Evolutionary conservation across 2,888 invertebrate species (phyloP), one percentile per base, ranked within the genome.

Genomic region (Dromius quadrimaculatus): DNA sequence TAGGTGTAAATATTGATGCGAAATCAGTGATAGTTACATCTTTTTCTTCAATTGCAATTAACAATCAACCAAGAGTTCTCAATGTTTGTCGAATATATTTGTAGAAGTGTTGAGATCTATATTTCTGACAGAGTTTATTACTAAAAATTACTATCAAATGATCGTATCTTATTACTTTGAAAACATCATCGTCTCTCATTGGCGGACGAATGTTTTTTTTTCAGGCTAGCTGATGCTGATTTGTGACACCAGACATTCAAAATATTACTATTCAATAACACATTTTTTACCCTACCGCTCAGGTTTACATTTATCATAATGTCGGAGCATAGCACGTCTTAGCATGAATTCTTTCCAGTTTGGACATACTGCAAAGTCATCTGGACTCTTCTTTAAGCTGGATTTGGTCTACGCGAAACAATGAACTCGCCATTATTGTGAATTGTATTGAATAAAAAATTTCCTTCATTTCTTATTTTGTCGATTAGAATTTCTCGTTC

Each of bases 91-190:
- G 28, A 34, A 57, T 57, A 57, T 57, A 57, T 17, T 57, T 57
- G 8, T 32, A 15, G n/a, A 57, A 57, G 34, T 57, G 57, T 9
- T 13, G 13, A 2, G 9, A 15, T 32, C 19, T 32, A 19, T 57
- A 57, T 32, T 57, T 57, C 34, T 57, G 34, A 13, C 57, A 57
- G 4, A 57, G 34, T 57, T 57, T 57, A 57, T 57, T 57, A 1
- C 57, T 34, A 11, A 34, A 57, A 11, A 57, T 34, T 17, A 57
- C 19, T 15, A 57, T 1, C n/a, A 57, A 19, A 15, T 13, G 5
- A 57, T 57, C 57, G 17, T 57, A 32, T 13, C n/a, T 17, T 2
- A 57, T 15, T n/a, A 34, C 9, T 13, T 19, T 28, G 2, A 2
- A 13, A 34, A 57, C 19, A 17, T 57, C 32, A 32, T 57, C 57